Evolutionary conservation across 2,113 vertebrate species (phyloP).

Genomic region (Dipodomys merriami): DNA sequence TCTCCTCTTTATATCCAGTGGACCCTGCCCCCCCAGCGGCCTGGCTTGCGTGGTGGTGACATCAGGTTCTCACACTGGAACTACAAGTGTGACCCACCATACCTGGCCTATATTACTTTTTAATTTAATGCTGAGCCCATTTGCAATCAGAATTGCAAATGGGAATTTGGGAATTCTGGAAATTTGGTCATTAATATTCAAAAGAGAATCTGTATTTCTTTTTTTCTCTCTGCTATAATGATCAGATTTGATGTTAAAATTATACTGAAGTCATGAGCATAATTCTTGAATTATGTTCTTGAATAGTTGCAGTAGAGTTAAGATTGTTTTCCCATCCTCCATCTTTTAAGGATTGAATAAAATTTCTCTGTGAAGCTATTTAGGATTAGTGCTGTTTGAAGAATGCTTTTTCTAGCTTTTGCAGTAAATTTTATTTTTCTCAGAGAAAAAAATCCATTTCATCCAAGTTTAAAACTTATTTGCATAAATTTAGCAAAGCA

Average conservation of each 20-base stretch:
- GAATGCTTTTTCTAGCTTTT: not conserved
- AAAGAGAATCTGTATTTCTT: not conserved
- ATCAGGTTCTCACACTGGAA: too few relatives aligned
- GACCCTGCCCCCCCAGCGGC: too few relatives aligned
- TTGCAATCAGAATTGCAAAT: not conserved
- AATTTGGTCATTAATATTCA: not conserved
- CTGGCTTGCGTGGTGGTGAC: too few relatives aligned
- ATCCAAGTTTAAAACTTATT: slow-evolving; percentile 7
- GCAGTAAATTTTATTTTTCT: not conserved
- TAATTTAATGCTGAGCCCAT: not conserved
- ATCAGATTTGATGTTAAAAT: not conserved
- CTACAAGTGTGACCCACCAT: too few relatives aligned
- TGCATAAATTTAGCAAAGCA: slow-evolving; percentile 11
- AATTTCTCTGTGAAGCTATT: not conserved
- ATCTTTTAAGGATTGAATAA: not conserved
- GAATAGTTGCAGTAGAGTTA: not conserved
- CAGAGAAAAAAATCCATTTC: not conserved
- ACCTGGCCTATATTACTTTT: not conserved
- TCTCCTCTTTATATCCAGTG: too few relatives aligned
- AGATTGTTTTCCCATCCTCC: not conserved
- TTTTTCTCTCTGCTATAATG: not conserved
- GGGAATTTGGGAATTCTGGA: not conserved
- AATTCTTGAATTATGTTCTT: not conserved
- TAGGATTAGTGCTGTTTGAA: not conserved
- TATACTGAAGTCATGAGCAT: not conserved